phyloP scores from a whole-genome alignment of 2,113 vertebrate genomes.

The Trichechus manatus region DNA sequence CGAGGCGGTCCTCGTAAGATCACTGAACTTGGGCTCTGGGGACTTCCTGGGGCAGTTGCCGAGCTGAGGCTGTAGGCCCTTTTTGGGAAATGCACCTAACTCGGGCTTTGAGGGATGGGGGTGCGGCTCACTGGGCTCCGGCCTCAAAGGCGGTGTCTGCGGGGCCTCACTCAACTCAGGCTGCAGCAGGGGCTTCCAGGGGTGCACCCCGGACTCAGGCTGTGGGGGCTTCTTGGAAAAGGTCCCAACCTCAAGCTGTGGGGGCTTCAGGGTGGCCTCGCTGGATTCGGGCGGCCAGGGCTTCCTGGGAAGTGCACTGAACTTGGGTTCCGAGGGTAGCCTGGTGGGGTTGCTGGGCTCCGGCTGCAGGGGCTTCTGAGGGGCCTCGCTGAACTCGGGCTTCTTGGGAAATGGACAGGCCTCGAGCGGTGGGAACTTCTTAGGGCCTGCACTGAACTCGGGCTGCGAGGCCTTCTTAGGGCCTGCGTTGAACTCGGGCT shows the following conservation, averaged over 20 bases:
- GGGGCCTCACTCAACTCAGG: background rate
- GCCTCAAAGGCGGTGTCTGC: background rate
- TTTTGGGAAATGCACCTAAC: background rate
- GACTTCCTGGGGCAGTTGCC: background rate
- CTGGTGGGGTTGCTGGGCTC: background rate
- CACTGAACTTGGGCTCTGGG: background rate
- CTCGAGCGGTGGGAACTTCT: background rate
- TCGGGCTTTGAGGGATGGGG: background rate
- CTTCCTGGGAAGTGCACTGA: background rate
- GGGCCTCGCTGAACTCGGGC: background rate
- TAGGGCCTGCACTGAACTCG: background rate
- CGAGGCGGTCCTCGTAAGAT: constrained; percentile 52
- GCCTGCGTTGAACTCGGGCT: rapidly evolving
- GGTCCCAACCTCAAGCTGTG: background rate
- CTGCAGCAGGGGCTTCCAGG: background rate
- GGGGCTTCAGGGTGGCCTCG: background rate
- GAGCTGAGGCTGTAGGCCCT: background rate
- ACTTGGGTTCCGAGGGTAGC: background rate
- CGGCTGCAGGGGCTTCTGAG: background rate
- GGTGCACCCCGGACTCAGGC: background rate
- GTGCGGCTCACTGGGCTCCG: background rate
- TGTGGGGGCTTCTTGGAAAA: background rate
- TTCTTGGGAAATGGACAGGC: background rate
- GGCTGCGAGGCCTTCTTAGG: background rate
- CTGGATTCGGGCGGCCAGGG: background rate